Evolutionary conservation across 30 jellyfish, hydroid and myxozoan genomes (phyloP).

Genomic region (Calvadosia cruxmelitensis): DNA sequence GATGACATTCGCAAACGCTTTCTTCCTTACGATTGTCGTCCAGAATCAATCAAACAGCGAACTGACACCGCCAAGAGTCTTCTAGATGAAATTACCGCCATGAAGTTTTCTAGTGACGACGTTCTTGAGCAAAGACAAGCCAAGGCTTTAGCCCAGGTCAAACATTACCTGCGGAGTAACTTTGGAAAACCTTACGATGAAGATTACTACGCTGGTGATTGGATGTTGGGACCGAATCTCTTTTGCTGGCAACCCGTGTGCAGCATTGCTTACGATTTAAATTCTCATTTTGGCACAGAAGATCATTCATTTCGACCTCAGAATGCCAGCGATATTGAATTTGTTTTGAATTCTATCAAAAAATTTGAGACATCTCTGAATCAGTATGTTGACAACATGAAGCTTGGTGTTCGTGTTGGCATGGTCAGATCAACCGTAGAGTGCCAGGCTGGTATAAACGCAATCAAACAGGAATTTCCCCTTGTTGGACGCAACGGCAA

Average conservation of each 20-base stretch:
- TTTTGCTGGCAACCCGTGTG: constrained; percentile 96
- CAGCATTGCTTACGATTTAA: constrained; percentile 31
- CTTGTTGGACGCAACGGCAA: constrained; percentile 31
- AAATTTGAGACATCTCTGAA: constrained; percentile 23
- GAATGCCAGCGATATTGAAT: constrained; percentile 37
- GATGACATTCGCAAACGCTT: constrained; percentile 35
- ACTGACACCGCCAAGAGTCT: constrained; percentile 56
- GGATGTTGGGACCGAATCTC: constrained; percentile 98
- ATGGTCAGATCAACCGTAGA: constrained; percentile 84
- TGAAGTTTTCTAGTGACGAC: constrained; percentile 13
- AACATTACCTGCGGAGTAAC: constrained; percentile 63
- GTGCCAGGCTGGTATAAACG: constrained; percentile 60
- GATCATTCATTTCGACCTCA: constrained; percentile 32
- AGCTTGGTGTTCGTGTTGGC: constrained; percentile 78
- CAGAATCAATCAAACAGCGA: constrained; percentile 37
- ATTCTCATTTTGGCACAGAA: constrained; percentile 32
- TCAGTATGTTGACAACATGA: constrained; percentile 58
- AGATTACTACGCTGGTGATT: constrained; percentile 82
- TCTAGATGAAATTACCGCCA: constrained; percentile 23
- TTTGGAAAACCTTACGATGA: constrained; percentile 83
- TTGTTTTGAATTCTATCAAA: constrained; percentile 32
- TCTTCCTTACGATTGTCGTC: constrained; percentile 70
- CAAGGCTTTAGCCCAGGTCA: constrained; percentile 79
- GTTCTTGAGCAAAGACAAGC: constrained; percentile 46
- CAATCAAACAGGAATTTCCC: constrained; percentile 50